Percentiles rank a stretch among this genome's conserved stretches.
Conservation (phyloP, 2,888 invertebrate species). For the Zaprionus bogoriensis region DNA sequence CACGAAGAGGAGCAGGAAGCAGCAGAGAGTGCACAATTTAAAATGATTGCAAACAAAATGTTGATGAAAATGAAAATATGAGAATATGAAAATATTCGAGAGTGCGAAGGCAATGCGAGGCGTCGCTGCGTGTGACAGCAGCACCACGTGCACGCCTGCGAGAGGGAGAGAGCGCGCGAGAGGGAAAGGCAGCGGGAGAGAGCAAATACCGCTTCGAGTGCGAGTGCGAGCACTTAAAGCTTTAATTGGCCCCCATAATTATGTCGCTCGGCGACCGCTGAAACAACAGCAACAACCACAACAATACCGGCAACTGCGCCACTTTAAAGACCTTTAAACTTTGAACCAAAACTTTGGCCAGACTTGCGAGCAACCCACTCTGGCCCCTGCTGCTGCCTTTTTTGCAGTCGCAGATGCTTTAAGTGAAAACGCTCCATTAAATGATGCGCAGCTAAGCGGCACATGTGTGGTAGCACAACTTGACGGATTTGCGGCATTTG, state of each 20-base stretch:
- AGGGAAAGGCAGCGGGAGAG: not conserved
- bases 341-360: not conserved
- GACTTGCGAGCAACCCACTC: too few species aligned
- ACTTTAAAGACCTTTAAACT: constrained; percentile 33
- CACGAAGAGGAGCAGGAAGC: constrained; percentile 5
- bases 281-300: not conserved
- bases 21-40: constrained; percentile 40
- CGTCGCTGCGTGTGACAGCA: constrained; percentile 72
- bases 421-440: too few species aligned
- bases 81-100: constrained; percentile 44
- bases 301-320: not conserved
- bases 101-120: constrained; percentile 40
- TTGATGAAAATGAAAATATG: constrained; percentile 55
- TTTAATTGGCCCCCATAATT: constrained; percentile 52
- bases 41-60: constrained; percentile 47
- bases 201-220: not conserved
- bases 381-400: too few species aligned
- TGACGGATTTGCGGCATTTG: too few species aligned
- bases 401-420: not conserved
- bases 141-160: not conserved
- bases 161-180: not conserved
- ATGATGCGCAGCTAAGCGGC: too few species aligned
- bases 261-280: constrained; percentile 28
- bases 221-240: constrained; percentile 40
- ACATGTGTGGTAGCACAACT: too few species aligned